Conservation (phyloP, 2,888 invertebrate species). For the Crocallis elinguaria region DNA sequence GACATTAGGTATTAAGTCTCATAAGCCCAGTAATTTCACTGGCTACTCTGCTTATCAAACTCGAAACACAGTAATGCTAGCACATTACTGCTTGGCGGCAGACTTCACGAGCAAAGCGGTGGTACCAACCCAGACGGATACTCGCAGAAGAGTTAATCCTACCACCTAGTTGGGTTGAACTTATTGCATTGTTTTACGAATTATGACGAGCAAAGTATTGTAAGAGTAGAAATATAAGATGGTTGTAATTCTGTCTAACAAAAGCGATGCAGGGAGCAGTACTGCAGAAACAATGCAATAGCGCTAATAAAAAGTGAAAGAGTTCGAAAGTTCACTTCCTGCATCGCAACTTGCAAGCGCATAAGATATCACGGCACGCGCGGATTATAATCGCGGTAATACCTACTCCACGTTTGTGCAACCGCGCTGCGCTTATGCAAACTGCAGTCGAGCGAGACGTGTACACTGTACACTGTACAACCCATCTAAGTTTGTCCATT, state of each 20-base stretch:
- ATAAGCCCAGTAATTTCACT: too few relatives aligned
- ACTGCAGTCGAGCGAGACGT: conserved; percentile 74
- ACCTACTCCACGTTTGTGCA: conserved; percentile 73
- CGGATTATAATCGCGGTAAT: conserved; percentile 72
- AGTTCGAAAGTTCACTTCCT: conserved; percentile 72
- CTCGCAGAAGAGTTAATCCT: too few relatives aligned
- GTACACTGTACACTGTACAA: conserved; percentile 60
- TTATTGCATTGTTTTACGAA: too few relatives aligned
- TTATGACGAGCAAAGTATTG: too few relatives aligned
- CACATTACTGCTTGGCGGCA: too few relatives aligned
- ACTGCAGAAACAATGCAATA: conserved; percentile 14
- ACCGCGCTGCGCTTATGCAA: conserved; percentile 66
- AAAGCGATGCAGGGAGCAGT: not conserved
- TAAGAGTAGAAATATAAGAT: not conserved
- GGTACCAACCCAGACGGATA: too few relatives aligned
- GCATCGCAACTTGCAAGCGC: conserved; percentile 48
- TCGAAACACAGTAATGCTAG: too few relatives aligned
- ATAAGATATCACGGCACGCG: conserved; percentile 72
- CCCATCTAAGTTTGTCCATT: conserved; percentile 14
- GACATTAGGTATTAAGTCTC: too few relatives aligned
- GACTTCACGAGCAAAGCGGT: too few relatives aligned
- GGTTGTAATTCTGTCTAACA: not conserved
- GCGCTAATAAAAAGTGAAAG: conserved; percentile 62
- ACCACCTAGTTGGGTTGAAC: too few relatives aligned
- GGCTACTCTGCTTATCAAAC: too few relatives aligned